These are phyloP conservation scores for Lacanobia wlatinum DNA, from an alignment of 2,888 invertebrate genomes.

Conservation along the genomic window DNA sequence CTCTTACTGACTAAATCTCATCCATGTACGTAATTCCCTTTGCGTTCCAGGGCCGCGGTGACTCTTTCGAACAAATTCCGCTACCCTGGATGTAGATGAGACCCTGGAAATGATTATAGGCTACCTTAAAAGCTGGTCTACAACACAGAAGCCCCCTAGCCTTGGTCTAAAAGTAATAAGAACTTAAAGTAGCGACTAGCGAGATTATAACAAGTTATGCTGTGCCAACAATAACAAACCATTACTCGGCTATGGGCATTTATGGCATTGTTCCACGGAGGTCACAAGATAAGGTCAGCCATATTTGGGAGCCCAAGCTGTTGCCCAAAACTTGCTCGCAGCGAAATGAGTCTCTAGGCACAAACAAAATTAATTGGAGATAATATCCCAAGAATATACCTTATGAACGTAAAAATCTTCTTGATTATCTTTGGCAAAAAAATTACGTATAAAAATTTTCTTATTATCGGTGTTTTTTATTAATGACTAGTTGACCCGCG, in stretches of 20 bases:
- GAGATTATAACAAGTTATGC: background rate
- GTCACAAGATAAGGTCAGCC: conserved; percentile 13
- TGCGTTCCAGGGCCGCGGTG: no score
- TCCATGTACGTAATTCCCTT: no score
- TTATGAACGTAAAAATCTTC: conserved; percentile 9
- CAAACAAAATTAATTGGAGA: conserved; percentile 27
- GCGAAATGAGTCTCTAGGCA: conserved; percentile 11
- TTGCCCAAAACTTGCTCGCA: conserved; percentile 28
- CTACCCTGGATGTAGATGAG: no score
- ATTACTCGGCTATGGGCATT: background rate
- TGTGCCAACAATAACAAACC: background rate
- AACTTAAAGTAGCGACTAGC: background rate
- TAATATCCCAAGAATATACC: background rate
- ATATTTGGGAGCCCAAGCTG: conserved; percentile 42
- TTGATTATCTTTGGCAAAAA: background rate
- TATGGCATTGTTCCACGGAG: conserved; percentile 13
- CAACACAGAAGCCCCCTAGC: no score
- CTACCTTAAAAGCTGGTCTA: no score
- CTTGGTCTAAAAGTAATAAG: background rate
- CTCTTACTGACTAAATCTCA: no score
- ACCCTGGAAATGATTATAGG: no score
- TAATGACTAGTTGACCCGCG: no score
- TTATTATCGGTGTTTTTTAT: no score
- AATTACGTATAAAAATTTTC: no score
- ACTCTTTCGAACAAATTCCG: no score